A percentile compares a stretch with the other conserved stretches of the same genome.
Evolutionary conservation across 2,797 vertebrate species (phyloP).

Genomic region (Enteromius mattozi): DNA sequence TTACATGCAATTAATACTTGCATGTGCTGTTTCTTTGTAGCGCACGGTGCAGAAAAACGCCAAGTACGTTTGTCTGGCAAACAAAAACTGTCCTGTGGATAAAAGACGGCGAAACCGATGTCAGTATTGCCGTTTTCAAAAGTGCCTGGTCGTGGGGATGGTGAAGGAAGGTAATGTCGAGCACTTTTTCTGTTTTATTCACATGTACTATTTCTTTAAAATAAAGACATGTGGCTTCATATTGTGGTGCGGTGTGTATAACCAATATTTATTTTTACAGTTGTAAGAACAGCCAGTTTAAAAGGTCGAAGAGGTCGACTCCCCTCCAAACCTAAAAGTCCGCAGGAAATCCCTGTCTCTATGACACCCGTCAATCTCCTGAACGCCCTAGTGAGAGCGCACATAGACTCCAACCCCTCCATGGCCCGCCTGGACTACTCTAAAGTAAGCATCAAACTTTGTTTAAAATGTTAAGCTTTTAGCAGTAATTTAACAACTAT

Average conservation of each 20-base stretch:
- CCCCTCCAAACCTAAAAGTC: constrained; percentile 91
- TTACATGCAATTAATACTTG: constrained; percentile 22
- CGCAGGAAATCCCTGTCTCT: constrained; percentile 83
- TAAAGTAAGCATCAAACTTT: constrained; percentile 80
- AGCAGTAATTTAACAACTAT: background rate
- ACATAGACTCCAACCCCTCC: constrained; percentile 92
- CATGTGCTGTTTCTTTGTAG: constrained; percentile 68
- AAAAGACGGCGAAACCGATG: constrained; percentile 94
- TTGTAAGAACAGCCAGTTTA: constrained; percentile 92
- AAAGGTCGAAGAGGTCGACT: constrained; percentile 94
- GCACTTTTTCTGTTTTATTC: constrained; percentile 7
- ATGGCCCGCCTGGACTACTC: constrained; percentile 91
- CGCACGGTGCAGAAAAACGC: constrained; percentile 97
- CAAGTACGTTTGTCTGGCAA: constrained; percentile 94
- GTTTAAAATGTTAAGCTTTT: background rate
- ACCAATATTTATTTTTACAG: constrained; percentile 70
- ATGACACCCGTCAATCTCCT: constrained; percentile 85
- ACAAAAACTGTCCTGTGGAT: constrained; percentile 95
- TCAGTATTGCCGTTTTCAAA: constrained; percentile 97
- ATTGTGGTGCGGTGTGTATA: background rate
- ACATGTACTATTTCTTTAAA: background rate
- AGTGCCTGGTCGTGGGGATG: constrained; percentile 96
- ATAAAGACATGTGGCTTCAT: background rate
- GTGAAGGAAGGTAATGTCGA: constrained; percentile 90
- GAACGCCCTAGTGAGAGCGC: constrained; percentile 90